A percentile compares a stretch with the other conserved stretches of the same genome.
Evolutionary conservation across 2,797 vertebrate species (phyloP).

Genomic region (Lycodopsis pacificus): DNA sequence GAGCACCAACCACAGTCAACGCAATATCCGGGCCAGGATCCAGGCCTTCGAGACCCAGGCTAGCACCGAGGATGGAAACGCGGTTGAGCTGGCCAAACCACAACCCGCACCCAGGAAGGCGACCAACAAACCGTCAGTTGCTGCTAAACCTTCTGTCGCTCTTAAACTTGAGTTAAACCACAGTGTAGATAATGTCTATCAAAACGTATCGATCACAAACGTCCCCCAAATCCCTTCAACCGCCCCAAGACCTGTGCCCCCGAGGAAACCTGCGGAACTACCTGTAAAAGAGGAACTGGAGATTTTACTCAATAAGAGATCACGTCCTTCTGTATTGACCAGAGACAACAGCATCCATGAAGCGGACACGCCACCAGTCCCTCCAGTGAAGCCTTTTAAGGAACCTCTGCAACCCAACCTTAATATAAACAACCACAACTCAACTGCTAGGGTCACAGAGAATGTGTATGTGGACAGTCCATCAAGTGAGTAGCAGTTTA

Average conservation of each 20-base stretch:
- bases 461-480: conserved; percentile 64
- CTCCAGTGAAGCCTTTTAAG: conserved; percentile 70
- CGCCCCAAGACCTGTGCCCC: conserved; percentile 83
- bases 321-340: conserved; percentile 74
- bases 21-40: conserved; percentile 89
- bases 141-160: conserved; percentile 87
- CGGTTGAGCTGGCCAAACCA: conserved; percentile 77
- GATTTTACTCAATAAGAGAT: conserved; percentile 70
- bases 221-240: conserved; percentile 58
- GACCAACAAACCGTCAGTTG: conserved; percentile 78
- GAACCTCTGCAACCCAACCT: conserved; percentile 88
- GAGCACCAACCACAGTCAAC: conserved; percentile 85
- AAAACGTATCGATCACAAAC: conserved; percentile 69
- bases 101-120: conserved; percentile 85
- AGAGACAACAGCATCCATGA: conserved; percentile 78
- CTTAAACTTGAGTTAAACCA: conserved; percentile 80
- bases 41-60: conserved; percentile 92
- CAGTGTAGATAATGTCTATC: conserved; percentile 62
- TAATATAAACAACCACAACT: conserved; percentile 91
- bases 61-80: conserved; percentile 67
- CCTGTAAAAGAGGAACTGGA: conserved; percentile 71
- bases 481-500: conserved; percentile 81
- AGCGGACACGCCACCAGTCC: conserved; percentile 65
- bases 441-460: conserved; percentile 55
- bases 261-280: conserved; percentile 76